phyloP scores from a whole-genome alignment of 2,888 invertebrate species.

The Bhutanitis thaidina region DNA sequence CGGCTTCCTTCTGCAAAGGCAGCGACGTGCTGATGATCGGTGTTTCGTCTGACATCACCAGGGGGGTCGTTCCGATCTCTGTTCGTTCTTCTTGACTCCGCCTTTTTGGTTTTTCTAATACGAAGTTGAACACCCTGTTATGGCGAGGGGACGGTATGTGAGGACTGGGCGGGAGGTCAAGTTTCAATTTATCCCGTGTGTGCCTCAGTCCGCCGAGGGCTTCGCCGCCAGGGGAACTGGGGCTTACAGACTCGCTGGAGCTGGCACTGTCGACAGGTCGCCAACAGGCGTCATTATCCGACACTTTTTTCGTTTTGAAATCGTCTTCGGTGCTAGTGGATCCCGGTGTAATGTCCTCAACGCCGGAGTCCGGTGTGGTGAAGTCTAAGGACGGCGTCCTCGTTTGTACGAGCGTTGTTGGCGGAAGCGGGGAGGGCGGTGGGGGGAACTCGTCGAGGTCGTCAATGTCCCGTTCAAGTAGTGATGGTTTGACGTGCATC shows the following conservation, averaged over 20 bases:
- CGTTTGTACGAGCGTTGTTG: slow-evolving; percentile 33
- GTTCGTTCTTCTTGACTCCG: slow-evolving; percentile 33
- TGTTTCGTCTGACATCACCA: slow-evolving; percentile 71
- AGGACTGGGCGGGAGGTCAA: slow-evolving; percentile 83
- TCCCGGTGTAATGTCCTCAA: slow-evolving; percentile 81
- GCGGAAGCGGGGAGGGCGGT: slow-evolving; percentile 31
- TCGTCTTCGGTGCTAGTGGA: slow-evolving; percentile 56
- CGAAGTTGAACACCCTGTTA: slow-evolving; percentile 65
- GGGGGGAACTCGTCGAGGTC: slow-evolving; percentile 44
- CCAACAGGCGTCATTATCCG: slow-evolving; percentile 41
- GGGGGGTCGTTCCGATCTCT: slow-evolving; percentile 37
- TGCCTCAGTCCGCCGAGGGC: slow-evolving; percentile 85
- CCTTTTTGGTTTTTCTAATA: slow-evolving; percentile 60
- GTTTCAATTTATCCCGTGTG: slow-evolving; percentile 84
- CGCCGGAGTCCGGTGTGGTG: slow-evolving; percentile 82
- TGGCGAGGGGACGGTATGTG: slow-evolving; percentile 63
- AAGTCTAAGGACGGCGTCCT: slow-evolving; percentile 64
- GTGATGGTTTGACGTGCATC: slow-evolving; percentile 56
- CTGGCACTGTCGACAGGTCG: slow-evolving; percentile 58
- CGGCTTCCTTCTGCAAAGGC: slow-evolving; percentile 45
- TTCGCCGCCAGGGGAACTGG: slow-evolving; percentile 62
- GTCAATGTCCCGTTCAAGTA: slow-evolving; percentile 41
- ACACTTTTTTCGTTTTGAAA: slow-evolving; percentile 43
- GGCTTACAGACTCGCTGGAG: slow-evolving; percentile 68
- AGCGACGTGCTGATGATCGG: slow-evolving; percentile 51